Evolutionary conservation across 2,797 vertebrate species (phyloP).

Genomic region (Discoglossus pictus): DNA sequence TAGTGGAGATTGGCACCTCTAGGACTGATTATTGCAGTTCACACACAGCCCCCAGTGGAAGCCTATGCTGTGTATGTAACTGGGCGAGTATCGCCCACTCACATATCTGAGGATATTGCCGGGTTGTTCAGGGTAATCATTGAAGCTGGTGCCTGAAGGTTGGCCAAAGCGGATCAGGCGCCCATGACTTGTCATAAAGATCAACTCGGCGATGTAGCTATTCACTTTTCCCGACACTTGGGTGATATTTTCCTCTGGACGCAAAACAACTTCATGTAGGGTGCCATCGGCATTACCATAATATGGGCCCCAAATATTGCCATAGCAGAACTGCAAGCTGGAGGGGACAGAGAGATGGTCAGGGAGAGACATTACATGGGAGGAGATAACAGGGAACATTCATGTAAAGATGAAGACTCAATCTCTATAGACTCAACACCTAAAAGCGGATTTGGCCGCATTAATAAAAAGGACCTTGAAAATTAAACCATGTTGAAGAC

Average conservation of each 20-base stretch:
- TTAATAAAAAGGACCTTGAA: too few species aligned
- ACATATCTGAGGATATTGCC: neutral
- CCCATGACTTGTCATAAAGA: neutral
- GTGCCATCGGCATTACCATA: rapidly evolving
- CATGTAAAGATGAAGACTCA: too few species aligned
- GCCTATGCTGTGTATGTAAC: too few species aligned
- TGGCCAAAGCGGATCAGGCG: neutral
- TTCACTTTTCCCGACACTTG: neutral
- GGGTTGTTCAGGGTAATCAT: neutral
- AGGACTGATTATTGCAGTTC: too few species aligned
- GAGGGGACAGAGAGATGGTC: too few species aligned
- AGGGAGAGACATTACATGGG: too few species aligned
- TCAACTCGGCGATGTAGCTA: neutral
- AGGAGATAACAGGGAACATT: too few species aligned
- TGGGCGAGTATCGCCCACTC: too few species aligned
- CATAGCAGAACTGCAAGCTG: neutral
- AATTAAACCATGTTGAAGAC: too few species aligned
- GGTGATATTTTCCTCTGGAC: neutral
- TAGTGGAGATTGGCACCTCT: too few species aligned
- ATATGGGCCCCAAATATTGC: rapidly evolving
- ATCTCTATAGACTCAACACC: too few species aligned
- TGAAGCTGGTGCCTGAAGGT: neutral
- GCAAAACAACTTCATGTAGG: neutral
- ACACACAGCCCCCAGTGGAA: constrained; percentile 11
- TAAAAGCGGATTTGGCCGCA: too few species aligned